Percentiles rank a stretch among this genome's conserved stretches.
These are phyloP conservation scores for zebrafish (Danio rerio) DNA, from an alignment of 2,113 vertebrate genomes.

Conservation along the genomic window GRCz12tu NC_133176.1:39703001-39703500, in stretches of 20 bases:
- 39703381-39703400: constrained; percentile 7
- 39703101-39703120: constrained; percentile 56
- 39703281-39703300: constrained; percentile 7
- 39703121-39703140: constrained; percentile 55
- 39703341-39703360: background rate
- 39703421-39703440: constrained; percentile 39
- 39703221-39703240: constrained; percentile 18
- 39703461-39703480: constrained; percentile 40
- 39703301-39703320: background rate
- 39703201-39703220: constrained; percentile 53
- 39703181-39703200: constrained; percentile 34
- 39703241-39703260: constrained; percentile 43
- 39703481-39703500: constrained; percentile 33
- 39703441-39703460: constrained; percentile 33
- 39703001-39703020: constrained; percentile 40
- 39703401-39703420: constrained; percentile 24
- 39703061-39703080: constrained; percentile 52
- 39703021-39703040: constrained; percentile 39
- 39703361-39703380: background rate
- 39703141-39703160: constrained; percentile 52
- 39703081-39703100: constrained; percentile 61
- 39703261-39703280: constrained; percentile 43
- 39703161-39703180: constrained; percentile 58
- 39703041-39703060: constrained; percentile 41
- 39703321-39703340: constrained; percentile 5